Evolutionary conservation across 2,113 vertebrate species (phyloP).

Genomic region (Ondatra zibethicus): DNA sequence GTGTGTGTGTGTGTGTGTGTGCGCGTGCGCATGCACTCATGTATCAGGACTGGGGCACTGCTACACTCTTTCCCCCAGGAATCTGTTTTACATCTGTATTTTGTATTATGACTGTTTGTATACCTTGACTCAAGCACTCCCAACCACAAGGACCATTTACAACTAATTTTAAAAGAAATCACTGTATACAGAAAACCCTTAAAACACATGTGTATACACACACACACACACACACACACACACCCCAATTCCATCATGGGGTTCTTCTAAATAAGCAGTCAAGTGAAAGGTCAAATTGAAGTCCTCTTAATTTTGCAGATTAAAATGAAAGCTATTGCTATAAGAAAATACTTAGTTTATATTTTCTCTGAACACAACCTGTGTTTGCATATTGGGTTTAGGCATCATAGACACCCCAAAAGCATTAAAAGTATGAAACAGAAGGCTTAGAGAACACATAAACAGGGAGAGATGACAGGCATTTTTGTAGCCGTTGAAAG

Average conservation of each 20-base stretch:
- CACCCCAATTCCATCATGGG: not conserved
- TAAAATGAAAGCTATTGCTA: not conserved
- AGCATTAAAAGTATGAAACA: not conserved
- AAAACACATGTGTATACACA: not conserved
- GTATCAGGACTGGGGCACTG: not conserved
- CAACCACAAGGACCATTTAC: not conserved
- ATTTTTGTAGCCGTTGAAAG: constrained; percentile 72
- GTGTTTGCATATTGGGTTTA: constrained; percentile 53
- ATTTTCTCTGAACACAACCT: constrained; percentile 30
- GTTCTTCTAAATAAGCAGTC: not conserved
- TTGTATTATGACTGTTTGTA: not conserved
- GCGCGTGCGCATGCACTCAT: too few species aligned
- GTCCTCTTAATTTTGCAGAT: constrained; percentile 56
- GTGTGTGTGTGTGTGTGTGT: not conserved
- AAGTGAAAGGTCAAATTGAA: constrained; percentile 55
- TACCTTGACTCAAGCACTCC: not conserved
- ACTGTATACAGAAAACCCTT: constrained; percentile 39
- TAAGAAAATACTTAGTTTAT: not conserved
- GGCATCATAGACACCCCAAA: not conserved
- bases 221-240: too few species aligned
- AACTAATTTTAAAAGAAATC: not conserved
- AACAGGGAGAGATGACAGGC: constrained; percentile 76
- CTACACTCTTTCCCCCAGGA: not conserved
- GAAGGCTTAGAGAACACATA: constrained; percentile 55
- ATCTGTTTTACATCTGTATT: not conserved